Evolutionary conservation across 2,888 invertebrate species (phyloP).

Genomic region (Parochlus steinenii): DNA sequence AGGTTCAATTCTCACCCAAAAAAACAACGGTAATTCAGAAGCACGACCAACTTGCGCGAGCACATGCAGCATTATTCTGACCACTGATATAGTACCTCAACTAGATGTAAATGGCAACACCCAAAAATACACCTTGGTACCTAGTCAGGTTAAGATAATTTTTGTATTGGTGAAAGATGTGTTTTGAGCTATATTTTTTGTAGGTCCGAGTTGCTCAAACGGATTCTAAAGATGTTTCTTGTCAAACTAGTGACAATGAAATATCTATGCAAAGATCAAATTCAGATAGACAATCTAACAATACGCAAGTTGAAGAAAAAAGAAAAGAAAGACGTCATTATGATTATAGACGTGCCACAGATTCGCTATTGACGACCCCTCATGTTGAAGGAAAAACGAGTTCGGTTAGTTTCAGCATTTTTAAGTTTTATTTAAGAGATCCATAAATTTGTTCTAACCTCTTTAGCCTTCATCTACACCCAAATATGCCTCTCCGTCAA

Average conservation of each 20-base stretch:
- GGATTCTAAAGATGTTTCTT: constrained; percentile 11
- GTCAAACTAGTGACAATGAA: constrained; percentile 10
- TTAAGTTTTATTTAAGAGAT: not conserved
- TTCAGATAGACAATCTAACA: constrained; percentile 16
- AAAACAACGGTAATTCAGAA: no score
- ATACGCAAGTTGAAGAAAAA: no score
- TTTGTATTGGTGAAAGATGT: no score
- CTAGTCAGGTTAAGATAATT: constrained; percentile 12
- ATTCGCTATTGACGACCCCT: constrained; percentile 15
- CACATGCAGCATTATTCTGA: constrained; percentile 49
- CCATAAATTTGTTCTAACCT: not conserved
- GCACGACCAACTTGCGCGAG: constrained; percentile 40
- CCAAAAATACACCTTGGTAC: constrained; percentile 8
- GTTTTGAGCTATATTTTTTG: no score
- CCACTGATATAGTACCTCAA: constrained; percentile 22
- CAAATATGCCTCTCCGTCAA: constrained; percentile 13
- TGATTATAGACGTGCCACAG: constrained; percentile 24
- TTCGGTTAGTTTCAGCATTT: not conserved
- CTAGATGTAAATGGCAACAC: constrained; percentile 27
- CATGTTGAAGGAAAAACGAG: constrained; percentile 1
- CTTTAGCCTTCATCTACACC: constrained; percentile 11
- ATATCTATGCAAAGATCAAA: constrained; percentile 20
- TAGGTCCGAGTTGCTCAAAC: no score
- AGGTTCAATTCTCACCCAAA: no score
- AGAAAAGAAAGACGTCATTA: constrained; percentile 18